phyloP scores from a whole-genome alignment of 2,888 invertebrate genomes.

The Athalia cordata region DNA sequence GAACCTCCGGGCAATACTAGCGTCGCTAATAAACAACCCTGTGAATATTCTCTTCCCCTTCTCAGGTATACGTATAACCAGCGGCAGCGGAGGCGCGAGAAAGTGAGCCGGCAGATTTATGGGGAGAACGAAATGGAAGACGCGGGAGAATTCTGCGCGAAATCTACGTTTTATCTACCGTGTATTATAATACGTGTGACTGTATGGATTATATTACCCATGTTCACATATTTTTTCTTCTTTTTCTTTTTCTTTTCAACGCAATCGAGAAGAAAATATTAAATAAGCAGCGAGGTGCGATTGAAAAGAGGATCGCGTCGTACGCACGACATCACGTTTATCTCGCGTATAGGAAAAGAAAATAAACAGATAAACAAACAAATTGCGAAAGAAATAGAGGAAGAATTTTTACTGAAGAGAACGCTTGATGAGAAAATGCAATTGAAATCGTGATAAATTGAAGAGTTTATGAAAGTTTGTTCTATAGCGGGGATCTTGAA shows the following conservation, averaged over 20 bases:
- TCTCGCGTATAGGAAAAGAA: too few relatives aligned
- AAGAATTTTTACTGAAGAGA: neutral
- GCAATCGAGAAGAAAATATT: too few relatives aligned
- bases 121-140: constrained; percentile 18
- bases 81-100: neutral
- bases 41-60: constrained; percentile 32
- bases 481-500: constrained; percentile 25
- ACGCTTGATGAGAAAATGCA: neutral
- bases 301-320: too few relatives aligned
- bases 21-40: constrained; percentile 39
- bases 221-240: neutral
- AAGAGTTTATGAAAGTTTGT: constrained; percentile 16
- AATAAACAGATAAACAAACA: too few relatives aligned
- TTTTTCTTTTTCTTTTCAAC: too few relatives aligned
- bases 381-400: too few relatives aligned
- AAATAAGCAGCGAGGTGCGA: too few relatives aligned
- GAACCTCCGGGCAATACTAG: constrained; percentile 35
- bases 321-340: too few relatives aligned
- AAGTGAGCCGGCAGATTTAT: constrained; percentile 26
- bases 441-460: neutral
- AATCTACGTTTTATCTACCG: neutral
- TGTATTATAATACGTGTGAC: too few relatives aligned
- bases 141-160: neutral
- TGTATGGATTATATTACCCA: neutral
- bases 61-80: neutral